Evolutionary conservation across 2,113 vertebrate genomes (phyloP).

Genomic region (Oreochromis aureus): DNA sequence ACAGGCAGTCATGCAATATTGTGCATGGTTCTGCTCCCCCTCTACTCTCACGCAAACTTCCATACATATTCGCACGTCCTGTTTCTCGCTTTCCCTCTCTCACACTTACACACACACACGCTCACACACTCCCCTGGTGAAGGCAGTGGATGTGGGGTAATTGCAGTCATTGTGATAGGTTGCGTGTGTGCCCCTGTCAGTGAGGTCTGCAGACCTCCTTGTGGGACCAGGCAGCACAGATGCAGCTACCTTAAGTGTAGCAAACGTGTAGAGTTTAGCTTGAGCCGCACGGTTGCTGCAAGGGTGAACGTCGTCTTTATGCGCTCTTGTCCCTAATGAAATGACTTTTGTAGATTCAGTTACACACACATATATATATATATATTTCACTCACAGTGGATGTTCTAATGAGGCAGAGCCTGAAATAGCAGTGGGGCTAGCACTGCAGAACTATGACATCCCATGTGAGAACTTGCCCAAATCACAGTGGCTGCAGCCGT

Average conservation of each 20-base stretch:
- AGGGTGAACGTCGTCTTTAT: constrained; percentile 22
- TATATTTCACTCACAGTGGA: constrained; percentile 21
- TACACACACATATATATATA: background rate
- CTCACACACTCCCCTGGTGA: background rate
- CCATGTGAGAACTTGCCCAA: constrained; percentile 67
- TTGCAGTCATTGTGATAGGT: constrained; percentile 35
- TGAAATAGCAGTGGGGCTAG: constrained; percentile 67
- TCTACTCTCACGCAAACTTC: constrained; percentile 1
- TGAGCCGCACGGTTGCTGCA: background rate
- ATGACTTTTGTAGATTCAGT: constrained; percentile 15
- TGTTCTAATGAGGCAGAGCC: constrained; percentile 69
- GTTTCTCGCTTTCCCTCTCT: background rate
- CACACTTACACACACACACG: background rate
- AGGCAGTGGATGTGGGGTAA: constrained; percentile 24
- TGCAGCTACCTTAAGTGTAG: background rate
- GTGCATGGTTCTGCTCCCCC: background rate
- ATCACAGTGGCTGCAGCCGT: constrained; percentile 65
- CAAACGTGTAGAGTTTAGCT: background rate
- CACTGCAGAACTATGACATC: constrained; percentile 68
- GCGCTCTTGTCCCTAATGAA: constrained; percentile 46
- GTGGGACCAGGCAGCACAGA: constrained; percentile 25
- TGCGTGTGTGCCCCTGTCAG: constrained; percentile 29
- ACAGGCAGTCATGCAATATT: constrained; percentile 27
- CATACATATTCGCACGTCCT: constrained; percentile 11
- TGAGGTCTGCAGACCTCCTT: constrained; percentile 1